Evolutionary conservation across 2,797 vertebrate genomes (phyloP).

Genomic region (Sebastes umbrosus): DNA sequence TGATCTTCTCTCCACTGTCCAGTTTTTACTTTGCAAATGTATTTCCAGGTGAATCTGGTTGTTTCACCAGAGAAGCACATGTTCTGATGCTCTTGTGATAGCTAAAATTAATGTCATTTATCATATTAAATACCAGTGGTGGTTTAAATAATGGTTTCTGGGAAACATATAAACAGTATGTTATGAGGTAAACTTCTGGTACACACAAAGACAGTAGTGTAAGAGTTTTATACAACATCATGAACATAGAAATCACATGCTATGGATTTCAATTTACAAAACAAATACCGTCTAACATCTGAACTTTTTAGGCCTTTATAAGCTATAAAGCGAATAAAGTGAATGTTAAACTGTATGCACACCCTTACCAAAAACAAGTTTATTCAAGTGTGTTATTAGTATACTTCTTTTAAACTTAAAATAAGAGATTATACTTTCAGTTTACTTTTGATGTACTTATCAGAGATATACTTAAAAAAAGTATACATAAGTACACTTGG

Average conservation of each 20-base stretch:
- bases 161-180: background rate
- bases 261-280: background rate
- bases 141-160: constrained; percentile 7
- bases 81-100: constrained; percentile 32
- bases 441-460: no score
- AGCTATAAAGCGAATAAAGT: background rate
- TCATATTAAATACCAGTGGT: constrained; percentile 5
- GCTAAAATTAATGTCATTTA: background rate
- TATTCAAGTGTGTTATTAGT: no score
- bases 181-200: background rate
- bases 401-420: no score
- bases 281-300: background rate
- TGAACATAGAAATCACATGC: background rate
- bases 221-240: background rate
- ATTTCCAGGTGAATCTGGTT: constrained; percentile 27
- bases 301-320: background rate
- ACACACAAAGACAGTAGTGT: background rate
- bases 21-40: constrained; percentile 25
- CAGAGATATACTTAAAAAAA: no score
- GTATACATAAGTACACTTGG: no score
- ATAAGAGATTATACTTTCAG: no score
- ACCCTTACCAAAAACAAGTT: background rate
- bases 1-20: background rate
- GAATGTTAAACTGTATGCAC: background rate
- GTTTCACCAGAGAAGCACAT: background rate